Percentiles rank a stretch among this genome's conserved stretches.
These are phyloP conservation scores for Aplysia californica DNA, from an alignment of 1,140 invertebrate species.

Conservation along the genomic window DNA sequence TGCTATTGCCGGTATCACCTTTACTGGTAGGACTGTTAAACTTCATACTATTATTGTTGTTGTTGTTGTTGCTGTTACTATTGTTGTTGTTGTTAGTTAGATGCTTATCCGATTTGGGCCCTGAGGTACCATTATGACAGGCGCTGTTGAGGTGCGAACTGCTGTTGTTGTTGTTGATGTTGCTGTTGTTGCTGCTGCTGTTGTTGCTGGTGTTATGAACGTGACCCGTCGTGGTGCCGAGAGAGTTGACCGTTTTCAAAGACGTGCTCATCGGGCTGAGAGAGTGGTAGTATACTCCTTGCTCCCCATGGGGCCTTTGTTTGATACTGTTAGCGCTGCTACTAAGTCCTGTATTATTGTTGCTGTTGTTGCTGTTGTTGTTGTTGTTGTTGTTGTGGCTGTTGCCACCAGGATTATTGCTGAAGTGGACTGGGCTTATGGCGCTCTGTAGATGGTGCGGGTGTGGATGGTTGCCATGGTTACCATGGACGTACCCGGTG, in stretches of 20 bases:
- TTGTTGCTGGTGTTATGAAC: not conserved
- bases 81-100: not conserved
- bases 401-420: constrained; percentile 74
- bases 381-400: constrained; percentile 52
- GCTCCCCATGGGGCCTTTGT: too few species aligned
- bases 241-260: not conserved
- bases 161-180: not conserved
- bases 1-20: not conserved
- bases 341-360: not conserved
- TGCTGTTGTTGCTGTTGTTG: constrained; percentile 25
- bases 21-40: not conserved
- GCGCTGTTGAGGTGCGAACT: not conserved
- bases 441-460: not conserved
- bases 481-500: not conserved
- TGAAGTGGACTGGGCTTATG: constrained; percentile 68
- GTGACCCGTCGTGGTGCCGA: not conserved
- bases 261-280: not conserved
- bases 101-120: not conserved
- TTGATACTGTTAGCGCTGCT: not conserved
- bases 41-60: not conserved
- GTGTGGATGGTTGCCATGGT: not conserved
- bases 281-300: not conserved
- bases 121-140: not conserved
- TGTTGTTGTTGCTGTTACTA: constrained; percentile 6
- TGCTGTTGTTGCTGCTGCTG: constrained; percentile 6